Evolutionary conservation across 2,113 vertebrate species (phyloP), one percentile per base, ranked within the genome.

Genomic region (Narcine bancroftii): DNA sequence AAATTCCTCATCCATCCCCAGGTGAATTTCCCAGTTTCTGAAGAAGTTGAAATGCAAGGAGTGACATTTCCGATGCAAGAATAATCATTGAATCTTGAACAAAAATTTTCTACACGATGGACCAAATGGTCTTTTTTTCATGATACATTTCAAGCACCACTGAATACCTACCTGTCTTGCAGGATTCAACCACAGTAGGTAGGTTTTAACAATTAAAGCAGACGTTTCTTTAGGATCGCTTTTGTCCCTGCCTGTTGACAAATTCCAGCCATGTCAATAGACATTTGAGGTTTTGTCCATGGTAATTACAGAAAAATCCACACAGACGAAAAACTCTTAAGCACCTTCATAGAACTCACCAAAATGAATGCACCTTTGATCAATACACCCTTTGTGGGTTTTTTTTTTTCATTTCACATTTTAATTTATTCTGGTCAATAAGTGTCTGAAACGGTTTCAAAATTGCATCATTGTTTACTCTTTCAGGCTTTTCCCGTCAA

Each of bases 361-460:
- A 56, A 60, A 87, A 87, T 29, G 53, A 87, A 60, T 87, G 81
- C 81, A 87, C 81, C 81, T 60, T n/a, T 1, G 53, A 87, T 63
- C 81, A 87, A 87, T 60, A n/a, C 7, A 87, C 36, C 53, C 60
- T 69, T 87, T 56, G 50, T 87, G 53, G n/a, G n/a, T n/a, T n/a
- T n/a, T n/a, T n/a, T n/a, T 87, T 87, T 87, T 60, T 87, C 17
- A 60, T 87, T 87, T 56, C 53, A 63, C 53, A 36, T 87, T 87
- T 87, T 87, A 87, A 87, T 87, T 60, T 87, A 87, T 87, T 87
- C 81, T 9, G 81, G 33, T 87, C 81, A 63, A 87, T 87, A 87
- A 87, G 53, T 87, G 81, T 36, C 81, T 87, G 81, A 87, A 87
- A 87, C 81, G 19, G 50, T 87, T 87, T 87, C 81, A 15, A 87